phyloP scores from a whole-genome alignment of 2,113 vertebrate species.

The Coregonus clupeaformis region DNA sequence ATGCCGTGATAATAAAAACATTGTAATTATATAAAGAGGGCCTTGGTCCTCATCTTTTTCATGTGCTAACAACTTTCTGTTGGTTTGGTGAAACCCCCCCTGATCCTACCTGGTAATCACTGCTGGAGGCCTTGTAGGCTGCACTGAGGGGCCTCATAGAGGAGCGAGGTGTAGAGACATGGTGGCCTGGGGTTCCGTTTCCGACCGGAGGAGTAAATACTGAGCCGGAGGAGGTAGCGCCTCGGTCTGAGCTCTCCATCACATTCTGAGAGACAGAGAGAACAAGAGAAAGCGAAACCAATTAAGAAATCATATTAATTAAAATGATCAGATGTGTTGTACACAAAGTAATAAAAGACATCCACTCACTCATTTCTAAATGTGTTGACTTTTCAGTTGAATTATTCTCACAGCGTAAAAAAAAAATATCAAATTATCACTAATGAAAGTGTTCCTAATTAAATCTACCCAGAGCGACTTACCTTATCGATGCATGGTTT shows the following conservation, averaged over 20 bases:
- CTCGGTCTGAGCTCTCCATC: slow-evolving; percentile 81
- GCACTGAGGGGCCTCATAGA: slow-evolving; percentile 90
- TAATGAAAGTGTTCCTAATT: no score
- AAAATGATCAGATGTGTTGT: no score
- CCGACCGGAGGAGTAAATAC: slow-evolving; percentile 77
- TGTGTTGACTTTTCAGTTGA: no score
- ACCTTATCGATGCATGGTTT: slow-evolving; percentile 97
- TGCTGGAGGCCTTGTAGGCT: slow-evolving; percentile 80
- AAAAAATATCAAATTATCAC: no score
- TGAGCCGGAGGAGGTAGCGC: slow-evolving; percentile 55
- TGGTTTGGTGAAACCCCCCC: slow-evolving; percentile 59
- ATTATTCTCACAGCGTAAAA: no score
- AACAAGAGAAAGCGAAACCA: no score
- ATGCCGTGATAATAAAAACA: no score
- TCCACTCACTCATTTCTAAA: no score
- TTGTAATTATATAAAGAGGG: no score
- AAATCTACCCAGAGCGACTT: slow-evolving; percentile 21
- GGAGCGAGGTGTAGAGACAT: slow-evolving; percentile 74
- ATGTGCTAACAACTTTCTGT: slow-evolving; percentile 4
- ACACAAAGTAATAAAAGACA: no score
- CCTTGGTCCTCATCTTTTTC: no score
- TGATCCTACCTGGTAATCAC: slow-evolving; percentile 81
- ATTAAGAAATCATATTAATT: no score
- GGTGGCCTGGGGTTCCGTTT: slow-evolving; percentile 64
- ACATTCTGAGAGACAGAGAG: slow-evolving; percentile 72